Base-by-base conservation (phyloP, 2,113 vertebrate genomes). In the Tringa solitaria region DNA sequence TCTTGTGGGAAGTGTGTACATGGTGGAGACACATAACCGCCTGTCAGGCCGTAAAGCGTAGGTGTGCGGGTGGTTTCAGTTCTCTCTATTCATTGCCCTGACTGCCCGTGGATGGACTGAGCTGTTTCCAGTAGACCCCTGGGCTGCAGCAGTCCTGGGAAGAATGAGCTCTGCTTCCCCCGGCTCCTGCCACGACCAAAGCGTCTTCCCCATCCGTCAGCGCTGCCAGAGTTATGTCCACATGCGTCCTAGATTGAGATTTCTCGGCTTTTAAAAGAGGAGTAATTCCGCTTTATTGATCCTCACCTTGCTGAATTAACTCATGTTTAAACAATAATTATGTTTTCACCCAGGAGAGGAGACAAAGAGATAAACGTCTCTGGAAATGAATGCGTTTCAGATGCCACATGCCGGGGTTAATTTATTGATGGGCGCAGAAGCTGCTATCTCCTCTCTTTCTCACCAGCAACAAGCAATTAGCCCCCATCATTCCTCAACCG, bases 251-350 rank as follows among this genome's bases (percentile, higher is more conserved):
- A 43, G 84, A 59, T 1, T 79, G 91, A 95, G 87, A 95, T 96
- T 96, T 95, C 94, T 95, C 46, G 57, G 84, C 87, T 92, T 95
- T 97, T 96, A 84, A 95, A 61, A 87, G 65, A 85, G 74, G 84
- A 94, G 69, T 94, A 95, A 92, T 96, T 95, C 90, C 90, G 82
- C 60, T 43, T 86, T 96, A 97, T 97, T 96, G 97, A 97, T 96
- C 87, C 35, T 89, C 74, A 94, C 93, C 95, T 97, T 90, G 87
- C 92, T 87, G 96, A 97, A 96, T 97, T 97, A 97, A 97, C 95
- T 97, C 89, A 70, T 84, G 89, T 96, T 97, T 97, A 97, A 97
- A 96, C 96, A 97, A 96, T 95, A 97, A 95, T 97, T 97, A 97
- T 93, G 93, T 97, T 97, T 97, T 94, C 92, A 87, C 87, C 68